These are phyloP conservation scores for Ochropacha duplaris DNA, from an alignment of 2,888 invertebrate genomes.

Conservation along the genomic window DNA sequence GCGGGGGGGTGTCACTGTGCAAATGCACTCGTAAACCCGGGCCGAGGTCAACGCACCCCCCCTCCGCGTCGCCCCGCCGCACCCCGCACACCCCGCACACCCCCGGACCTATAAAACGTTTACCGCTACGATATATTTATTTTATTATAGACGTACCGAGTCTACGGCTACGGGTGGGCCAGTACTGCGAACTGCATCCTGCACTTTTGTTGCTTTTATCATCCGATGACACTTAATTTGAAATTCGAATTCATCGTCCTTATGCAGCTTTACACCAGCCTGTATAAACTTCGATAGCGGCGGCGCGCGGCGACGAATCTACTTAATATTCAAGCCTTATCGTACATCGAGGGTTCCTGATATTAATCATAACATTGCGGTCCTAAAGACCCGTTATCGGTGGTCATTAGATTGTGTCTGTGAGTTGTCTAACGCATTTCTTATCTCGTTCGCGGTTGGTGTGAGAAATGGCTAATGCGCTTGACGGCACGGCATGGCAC, in stretches of 20 bases:
- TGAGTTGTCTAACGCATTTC: not conserved
- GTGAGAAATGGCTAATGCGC: constrained; percentile 6
- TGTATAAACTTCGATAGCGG: not conserved
- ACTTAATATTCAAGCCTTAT: not conserved
- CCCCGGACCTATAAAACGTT: constrained; percentile 59
- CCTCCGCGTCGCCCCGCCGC: constrained; percentile 35
- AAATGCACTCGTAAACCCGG: constrained; percentile 79
- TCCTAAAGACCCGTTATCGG: constrained; percentile 5
- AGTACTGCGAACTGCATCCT: constrained; percentile 34
- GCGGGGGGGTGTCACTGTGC: constrained; percentile 76
- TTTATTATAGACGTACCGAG: constrained; percentile 46
- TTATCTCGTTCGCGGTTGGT: constrained; percentile 4
- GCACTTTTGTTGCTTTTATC: constrained; percentile 23
- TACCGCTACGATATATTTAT: constrained; percentile 70
- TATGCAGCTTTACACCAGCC: not conserved
- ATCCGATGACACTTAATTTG: constrained; percentile 7
- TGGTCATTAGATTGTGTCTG: constrained; percentile 3
- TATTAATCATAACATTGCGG: constrained; percentile 3
- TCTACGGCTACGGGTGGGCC: constrained; percentile 23
- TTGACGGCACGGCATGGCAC: not conserved
- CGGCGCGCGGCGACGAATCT: no score
- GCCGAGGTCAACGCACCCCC: constrained; percentile 73
- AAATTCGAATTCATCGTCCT: not conserved
- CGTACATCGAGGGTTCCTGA: not conserved
- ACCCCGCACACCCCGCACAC: constrained; percentile 46